These are phyloP conservation scores for Thryonomys swinderianus DNA, from an alignment of 2,113 vertebrate genomes.

Conservation along the genomic window DNA sequence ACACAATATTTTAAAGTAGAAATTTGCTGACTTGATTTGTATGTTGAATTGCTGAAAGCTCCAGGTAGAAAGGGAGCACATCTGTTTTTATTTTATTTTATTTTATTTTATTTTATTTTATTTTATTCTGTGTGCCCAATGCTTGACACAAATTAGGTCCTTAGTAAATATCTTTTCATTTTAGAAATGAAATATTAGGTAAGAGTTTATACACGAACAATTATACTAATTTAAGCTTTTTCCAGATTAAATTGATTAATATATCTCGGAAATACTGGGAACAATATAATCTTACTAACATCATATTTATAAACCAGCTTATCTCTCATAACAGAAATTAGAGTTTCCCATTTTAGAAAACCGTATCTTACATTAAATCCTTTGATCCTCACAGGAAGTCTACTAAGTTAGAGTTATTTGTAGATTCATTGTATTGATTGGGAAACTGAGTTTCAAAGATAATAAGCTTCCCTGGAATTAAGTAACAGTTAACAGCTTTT, in stretches of 20 bases:
- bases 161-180: background rate
- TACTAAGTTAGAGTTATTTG: background rate
- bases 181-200: background rate
- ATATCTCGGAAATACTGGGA: background rate
- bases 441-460: background rate
- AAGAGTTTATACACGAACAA: background rate
- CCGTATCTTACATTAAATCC: background rate
- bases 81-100: background rate
- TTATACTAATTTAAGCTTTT: background rate
- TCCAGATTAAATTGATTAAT: background rate
- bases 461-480: background rate
- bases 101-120: background rate
- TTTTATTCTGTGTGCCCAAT: background rate
- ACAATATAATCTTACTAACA: constrained; percentile 5
- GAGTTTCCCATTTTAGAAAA: background rate
- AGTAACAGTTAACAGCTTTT: background rate
- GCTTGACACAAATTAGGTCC: background rate
- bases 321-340: constrained; percentile 27
- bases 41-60: background rate
- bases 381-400: background rate
- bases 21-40: background rate
- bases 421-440: background rate
- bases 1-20: background rate
- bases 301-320: background rate
- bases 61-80: background rate